These are phyloP conservation scores for Chymomyza fuscimana DNA, from an alignment of 2,888 invertebrate species.

Conservation along the genomic window DNA sequence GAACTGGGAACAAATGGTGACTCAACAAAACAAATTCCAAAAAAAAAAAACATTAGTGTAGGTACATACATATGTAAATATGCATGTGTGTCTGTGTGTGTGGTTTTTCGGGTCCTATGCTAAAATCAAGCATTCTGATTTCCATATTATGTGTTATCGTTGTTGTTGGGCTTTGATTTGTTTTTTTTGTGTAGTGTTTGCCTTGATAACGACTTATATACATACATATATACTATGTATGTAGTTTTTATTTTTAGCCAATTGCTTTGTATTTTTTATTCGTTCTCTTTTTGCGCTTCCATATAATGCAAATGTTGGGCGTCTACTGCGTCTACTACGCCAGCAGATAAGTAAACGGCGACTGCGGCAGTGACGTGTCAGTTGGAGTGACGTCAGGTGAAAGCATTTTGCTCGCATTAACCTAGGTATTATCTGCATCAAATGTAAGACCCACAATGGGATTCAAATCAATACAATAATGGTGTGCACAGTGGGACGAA, in stretches of 20 bases:
- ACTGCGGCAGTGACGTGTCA: slow-evolving; percentile 3
- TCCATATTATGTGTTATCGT: slow-evolving; percentile 42
- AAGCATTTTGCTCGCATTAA: slow-evolving; percentile 27
- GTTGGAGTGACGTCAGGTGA: slow-evolving; percentile 41
- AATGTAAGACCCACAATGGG: neutral
- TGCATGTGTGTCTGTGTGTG: slow-evolving; percentile 13
- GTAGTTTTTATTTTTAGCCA: slow-evolving; percentile 42
- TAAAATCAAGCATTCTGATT: slow-evolving; percentile 49
- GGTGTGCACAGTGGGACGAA: neutral
- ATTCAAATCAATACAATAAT: neutral
- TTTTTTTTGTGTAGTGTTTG: neutral
- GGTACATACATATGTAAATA: too few relatives aligned
- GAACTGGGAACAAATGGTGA: neutral
- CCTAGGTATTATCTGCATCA: neutral
- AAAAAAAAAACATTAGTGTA: neutral
- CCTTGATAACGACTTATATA: slow-evolving; percentile 33
- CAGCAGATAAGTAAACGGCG: neutral
- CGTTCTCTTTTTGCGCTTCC: slow-evolving; percentile 18
- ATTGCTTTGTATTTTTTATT: slow-evolving; percentile 30
- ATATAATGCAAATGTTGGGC: slow-evolving; percentile 39
- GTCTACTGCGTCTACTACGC: neutral
- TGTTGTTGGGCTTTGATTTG: slow-evolving; percentile 11
- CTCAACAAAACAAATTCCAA: neutral
- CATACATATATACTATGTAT: neutral
- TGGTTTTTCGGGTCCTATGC: slow-evolving; percentile 4